Percentiles rank a stretch among this genome's conserved stretches.
Conservation (phyloP, 2,113 vertebrate genomes). For the Phalacrocorax aristotelis region DNA sequence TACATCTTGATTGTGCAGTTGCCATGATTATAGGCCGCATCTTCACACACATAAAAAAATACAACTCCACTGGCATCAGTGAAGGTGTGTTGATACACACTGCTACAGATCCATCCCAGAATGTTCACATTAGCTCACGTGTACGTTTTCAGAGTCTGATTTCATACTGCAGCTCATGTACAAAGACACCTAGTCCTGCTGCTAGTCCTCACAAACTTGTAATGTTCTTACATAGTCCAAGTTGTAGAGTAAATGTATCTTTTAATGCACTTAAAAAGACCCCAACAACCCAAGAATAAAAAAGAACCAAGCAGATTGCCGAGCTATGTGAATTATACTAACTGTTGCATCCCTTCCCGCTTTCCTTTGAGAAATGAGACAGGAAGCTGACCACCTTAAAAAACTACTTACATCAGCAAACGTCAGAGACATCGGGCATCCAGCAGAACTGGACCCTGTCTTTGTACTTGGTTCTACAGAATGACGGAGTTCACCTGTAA, state of each 20-base stretch:
- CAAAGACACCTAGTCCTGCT: not conserved
- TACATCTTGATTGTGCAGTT: not conserved
- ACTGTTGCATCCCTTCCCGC: not conserved
- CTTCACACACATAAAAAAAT: not conserved
- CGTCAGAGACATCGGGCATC: not conserved
- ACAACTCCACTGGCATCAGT: not conserved
- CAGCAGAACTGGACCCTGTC: not conserved
- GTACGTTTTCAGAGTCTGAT: not conserved
- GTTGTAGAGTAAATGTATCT: not conserved
- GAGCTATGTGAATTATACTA: not conserved
- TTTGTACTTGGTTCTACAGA: not conserved
- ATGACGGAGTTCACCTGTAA: not conserved
- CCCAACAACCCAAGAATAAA: too few relatives aligned
- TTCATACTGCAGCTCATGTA: not conserved
- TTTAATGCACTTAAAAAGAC: not conserved
- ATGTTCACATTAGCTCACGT: not conserved
- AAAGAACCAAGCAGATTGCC: not conserved
- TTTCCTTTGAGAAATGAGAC: not conserved
- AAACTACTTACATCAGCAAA: not conserved
- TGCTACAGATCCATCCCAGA: not conserved
- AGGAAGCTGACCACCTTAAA: not conserved
- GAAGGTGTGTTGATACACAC: not conserved
- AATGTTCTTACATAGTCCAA: not conserved
- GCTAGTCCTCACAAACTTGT: not conserved
- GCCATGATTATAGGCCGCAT: not conserved